Conservation (phyloP, 2,797 vertebrate species). For the Xenops minutus region DNA sequence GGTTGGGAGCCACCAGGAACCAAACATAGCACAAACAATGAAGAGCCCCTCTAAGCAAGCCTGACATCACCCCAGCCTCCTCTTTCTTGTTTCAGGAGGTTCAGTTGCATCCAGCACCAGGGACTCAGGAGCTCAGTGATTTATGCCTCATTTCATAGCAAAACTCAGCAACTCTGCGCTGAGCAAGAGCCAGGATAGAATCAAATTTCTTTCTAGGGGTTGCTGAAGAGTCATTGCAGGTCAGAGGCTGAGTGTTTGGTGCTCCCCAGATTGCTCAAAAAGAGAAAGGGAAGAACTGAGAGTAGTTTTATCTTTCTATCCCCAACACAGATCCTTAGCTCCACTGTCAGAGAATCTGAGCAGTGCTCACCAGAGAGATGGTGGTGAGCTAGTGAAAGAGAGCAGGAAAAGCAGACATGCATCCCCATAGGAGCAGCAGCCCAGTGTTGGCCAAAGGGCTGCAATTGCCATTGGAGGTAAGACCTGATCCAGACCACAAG, state of each 20-base stretch:
- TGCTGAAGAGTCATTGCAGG: not conserved
- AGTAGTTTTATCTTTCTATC: not conserved
- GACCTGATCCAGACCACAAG: not conserved
- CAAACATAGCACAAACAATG: not conserved
- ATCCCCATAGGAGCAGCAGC: not conserved
- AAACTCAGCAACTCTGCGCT: not conserved
- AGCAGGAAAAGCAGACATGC: not conserved
- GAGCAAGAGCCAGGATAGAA: not conserved
- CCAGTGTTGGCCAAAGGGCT: not conserved
- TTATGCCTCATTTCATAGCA: not conserved
- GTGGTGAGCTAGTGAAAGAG: not conserved
- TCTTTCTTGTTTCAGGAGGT: not conserved
- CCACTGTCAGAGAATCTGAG: not conserved
- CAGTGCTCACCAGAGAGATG: not conserved
- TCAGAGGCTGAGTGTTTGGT: not conserved
- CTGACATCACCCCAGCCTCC: not conserved
- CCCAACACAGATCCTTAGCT: not conserved
- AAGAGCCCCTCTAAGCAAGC: not conserved
- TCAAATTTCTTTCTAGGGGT: not conserved
- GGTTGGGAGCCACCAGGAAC: not conserved
- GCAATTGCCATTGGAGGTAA: not conserved
- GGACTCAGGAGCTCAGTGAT: not conserved
- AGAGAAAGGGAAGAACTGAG: not conserved
- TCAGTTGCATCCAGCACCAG: not conserved
- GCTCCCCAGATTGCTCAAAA: not conserved